Percentiles rank a stretch among this genome's conserved stretches.
Evolutionary conservation across 2,797 vertebrate species (phyloP).

Genomic region (Rhinichthys osculus): DNA sequence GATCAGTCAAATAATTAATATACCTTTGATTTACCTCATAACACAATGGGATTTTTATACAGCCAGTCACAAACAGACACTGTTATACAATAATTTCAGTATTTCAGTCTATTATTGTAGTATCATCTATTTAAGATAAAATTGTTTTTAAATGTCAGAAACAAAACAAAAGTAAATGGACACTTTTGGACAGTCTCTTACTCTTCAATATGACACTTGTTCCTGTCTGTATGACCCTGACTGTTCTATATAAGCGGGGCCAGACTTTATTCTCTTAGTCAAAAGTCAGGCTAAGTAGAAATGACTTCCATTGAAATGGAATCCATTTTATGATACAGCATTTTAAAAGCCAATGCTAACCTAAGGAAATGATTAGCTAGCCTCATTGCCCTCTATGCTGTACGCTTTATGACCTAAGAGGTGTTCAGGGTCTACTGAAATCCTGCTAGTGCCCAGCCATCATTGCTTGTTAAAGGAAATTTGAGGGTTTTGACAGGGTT

Average conservation of each 20-base stretch:
- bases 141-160: background rate
- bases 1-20: background rate
- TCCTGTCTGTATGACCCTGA: background rate
- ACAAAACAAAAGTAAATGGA: background rate
- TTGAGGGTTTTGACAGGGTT: background rate
- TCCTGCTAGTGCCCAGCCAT: background rate
- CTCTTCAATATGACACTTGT: too few relatives aligned
- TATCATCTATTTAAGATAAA: background rate
- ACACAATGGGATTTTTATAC: background rate
- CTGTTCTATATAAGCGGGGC: background rate
- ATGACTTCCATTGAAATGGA: background rate
- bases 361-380: conserved; percentile 53
- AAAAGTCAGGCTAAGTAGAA: background rate
- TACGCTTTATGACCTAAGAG: conserved; percentile 34
- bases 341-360: conserved; percentile 38
- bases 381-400: conserved; percentile 28
- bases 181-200: too few relatives aligned
- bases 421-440: conserved; percentile 38
- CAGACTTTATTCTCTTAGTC: background rate
- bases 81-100: background rate
- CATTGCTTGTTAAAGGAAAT: conserved; percentile 44
- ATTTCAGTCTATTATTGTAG: background rate
- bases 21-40: background rate
- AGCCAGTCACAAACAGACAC: background rate
- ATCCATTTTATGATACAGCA: conserved; percentile 34